Conservation (phyloP, 2,888 invertebrate species). For the Dicycla oo region DNA sequence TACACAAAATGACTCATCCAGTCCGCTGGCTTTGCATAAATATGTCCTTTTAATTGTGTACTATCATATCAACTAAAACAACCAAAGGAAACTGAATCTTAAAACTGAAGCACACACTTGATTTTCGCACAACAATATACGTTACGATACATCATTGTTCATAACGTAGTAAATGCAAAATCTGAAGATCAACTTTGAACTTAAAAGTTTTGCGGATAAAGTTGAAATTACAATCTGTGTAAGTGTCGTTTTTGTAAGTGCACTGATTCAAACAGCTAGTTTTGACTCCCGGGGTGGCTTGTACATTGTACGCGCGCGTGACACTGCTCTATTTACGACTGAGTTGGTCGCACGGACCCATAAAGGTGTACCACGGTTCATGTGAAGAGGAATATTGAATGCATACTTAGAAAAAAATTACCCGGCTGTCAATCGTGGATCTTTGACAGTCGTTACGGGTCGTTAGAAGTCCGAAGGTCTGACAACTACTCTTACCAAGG, state of each 20-base stretch:
- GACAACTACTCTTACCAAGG: no score
- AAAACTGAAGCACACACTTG: conserved; percentile 13
- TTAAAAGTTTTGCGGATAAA: conserved; percentile 25
- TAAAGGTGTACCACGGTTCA: conserved; percentile 76
- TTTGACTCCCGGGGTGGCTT: conserved; percentile 89
- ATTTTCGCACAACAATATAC: conserved; percentile 32
- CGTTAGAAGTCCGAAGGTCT: no score
- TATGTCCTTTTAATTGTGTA: conserved; percentile 77
- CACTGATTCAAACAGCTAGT: conserved; percentile 84
- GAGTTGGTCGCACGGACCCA: conserved; percentile 77
- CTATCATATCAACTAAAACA: conserved; percentile 64
- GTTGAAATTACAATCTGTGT: conserved; percentile 52
- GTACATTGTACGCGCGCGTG: conserved; percentile 88
- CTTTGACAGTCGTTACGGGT: no score
- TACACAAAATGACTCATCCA: conserved; percentile 84
- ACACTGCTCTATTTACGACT: conserved; percentile 89
- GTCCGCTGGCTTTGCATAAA: conserved; percentile 73
- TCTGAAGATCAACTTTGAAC: conserved; percentile 37
- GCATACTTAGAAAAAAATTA: conserved; percentile 18
- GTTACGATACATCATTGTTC: conserved; percentile 26
- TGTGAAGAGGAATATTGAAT: conserved; percentile 59
- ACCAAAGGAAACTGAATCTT: conserved; percentile 65
- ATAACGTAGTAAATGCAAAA: conserved; percentile 53
- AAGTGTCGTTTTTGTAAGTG: conserved; percentile 61
- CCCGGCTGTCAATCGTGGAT: no score